phyloP scores from a whole-genome alignment of 1,140 invertebrate genomes.

The Mactra quadrangularis region DNA sequence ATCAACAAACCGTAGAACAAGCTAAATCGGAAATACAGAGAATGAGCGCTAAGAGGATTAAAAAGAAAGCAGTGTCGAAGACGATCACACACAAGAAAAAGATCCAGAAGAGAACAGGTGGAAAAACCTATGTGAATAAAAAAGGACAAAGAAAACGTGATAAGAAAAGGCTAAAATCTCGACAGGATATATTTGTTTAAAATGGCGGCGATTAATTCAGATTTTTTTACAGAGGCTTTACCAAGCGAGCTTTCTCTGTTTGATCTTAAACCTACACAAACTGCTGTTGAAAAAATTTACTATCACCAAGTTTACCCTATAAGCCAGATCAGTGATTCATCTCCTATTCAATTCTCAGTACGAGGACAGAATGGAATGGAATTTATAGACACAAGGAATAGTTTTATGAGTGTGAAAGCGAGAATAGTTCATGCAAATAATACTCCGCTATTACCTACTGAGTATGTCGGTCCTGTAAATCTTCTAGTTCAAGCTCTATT shows the following conservation, averaged over 20 bases:
- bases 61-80: background rate
- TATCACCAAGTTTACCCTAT: conserved; percentile 30
- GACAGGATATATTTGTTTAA: conserved; percentile 3
- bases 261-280: conserved; percentile 51
- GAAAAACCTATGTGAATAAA: background rate
- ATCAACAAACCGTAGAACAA: conserved; percentile 27
- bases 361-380: conserved; percentile 30
- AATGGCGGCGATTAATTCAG: conserved; percentile 3
- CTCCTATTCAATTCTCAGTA: too few species aligned
- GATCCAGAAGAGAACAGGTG: too few species aligned
- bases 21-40: conserved; percentile 29
- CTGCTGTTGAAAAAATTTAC: conserved; percentile 40
- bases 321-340: conserved; percentile 49
- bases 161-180: background rate
- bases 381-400: conserved; percentile 11
- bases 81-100: background rate
- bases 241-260: conserved; percentile 40
- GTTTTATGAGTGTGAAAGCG: background rate
- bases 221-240: conserved; percentile 55
- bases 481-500: conserved; percentile 24
- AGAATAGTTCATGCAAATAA: conserved; percentile 1
- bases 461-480: conserved; percentile 1
- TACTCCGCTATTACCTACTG: background rate
- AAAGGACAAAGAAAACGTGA: background rate
- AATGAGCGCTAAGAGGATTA: conserved; percentile 13